Conservation (phyloP, 1,140 invertebrate species). For the Potamilus streckersoni region DNA sequence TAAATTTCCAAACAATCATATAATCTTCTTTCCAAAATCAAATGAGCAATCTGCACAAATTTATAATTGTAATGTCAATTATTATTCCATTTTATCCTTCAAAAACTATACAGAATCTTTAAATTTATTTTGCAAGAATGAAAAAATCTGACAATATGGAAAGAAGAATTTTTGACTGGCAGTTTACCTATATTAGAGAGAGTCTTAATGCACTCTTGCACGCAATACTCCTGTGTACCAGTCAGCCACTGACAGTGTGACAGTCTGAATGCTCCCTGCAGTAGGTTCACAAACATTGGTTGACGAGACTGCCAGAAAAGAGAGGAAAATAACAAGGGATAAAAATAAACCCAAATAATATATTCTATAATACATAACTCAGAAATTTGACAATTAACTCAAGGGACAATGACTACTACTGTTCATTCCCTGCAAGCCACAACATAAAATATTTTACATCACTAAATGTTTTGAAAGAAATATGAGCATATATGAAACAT, state of each 20-base stretch:
- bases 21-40: too few species aligned
- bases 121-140: too few species aligned
- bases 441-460: constrained; percentile 6
- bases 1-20: too few species aligned
- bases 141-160: neutral
- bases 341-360: neutral
- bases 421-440: constrained; percentile 9
- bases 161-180: neutral
- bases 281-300: constrained; percentile 92
- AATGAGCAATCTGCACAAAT: too few species aligned
- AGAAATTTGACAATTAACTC: neutral
- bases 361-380: neutral
- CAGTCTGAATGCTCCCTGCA: constrained; percentile 91
- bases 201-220: constrained; percentile 95
- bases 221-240: constrained; percentile 87
- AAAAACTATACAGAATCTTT: too few species aligned
- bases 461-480: too few species aligned
- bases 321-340: neutral
- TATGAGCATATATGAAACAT: too few species aligned
- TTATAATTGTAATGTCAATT: too few species aligned
- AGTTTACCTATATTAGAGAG: constrained; percentile 89
- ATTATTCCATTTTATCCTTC: too few species aligned
- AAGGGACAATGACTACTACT: neutral
- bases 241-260: constrained; percentile 91
- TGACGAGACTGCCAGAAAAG: constrained; percentile 82